These are phyloP conservation scores for Paratilapia polleni DNA, from an alignment of 2,113 vertebrate species.

Conservation along the genomic window DNA sequence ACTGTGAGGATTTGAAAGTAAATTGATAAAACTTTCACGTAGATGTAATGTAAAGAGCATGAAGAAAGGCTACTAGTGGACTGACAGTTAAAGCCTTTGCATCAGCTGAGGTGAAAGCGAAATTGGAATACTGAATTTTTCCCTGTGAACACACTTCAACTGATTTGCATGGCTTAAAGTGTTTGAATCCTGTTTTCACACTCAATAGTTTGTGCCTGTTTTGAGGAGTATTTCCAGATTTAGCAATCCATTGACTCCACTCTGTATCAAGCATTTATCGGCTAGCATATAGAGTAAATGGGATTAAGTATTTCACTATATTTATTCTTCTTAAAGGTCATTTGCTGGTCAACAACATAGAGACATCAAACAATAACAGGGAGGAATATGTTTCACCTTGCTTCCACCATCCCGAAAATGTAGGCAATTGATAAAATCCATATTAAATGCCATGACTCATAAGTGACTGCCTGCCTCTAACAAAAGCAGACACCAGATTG, in stretches of 20 bases:
- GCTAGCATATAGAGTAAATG: not conserved
- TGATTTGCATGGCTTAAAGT: constrained; percentile 32
- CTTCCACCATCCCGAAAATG: constrained; percentile 36
- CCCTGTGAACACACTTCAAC: constrained; percentile 19
- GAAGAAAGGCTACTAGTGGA: not conserved
- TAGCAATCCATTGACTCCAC: constrained; percentile 13
- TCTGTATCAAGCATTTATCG: constrained; percentile 3
- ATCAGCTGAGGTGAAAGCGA: constrained; percentile 33
- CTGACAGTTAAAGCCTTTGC: constrained; percentile 36
- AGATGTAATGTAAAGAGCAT: constrained; percentile 40
- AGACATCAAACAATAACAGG: constrained; percentile 23
- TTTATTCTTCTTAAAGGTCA: constrained; percentile 35
- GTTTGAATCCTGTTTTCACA: constrained; percentile 39
- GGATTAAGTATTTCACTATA: constrained; percentile 33
- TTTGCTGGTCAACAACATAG: constrained; percentile 29
- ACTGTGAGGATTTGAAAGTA: constrained; percentile 21
- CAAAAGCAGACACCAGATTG: constrained; percentile 68
- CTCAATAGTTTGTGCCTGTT: constrained; percentile 12
- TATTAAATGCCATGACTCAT: constrained; percentile 63
- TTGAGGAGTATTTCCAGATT: constrained; percentile 26
- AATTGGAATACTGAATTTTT: constrained; percentile 15
- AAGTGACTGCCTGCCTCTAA: constrained; percentile 38
- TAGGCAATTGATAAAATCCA: constrained; percentile 56
- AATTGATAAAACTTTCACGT: constrained; percentile 40
- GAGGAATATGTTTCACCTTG: constrained; percentile 40